Percentiles rank a stretch among this genome's conserved stretches.
Conservation (phyloP, 2,888 invertebrate species). For the Caenorhabditis doughertyi region DNA sequence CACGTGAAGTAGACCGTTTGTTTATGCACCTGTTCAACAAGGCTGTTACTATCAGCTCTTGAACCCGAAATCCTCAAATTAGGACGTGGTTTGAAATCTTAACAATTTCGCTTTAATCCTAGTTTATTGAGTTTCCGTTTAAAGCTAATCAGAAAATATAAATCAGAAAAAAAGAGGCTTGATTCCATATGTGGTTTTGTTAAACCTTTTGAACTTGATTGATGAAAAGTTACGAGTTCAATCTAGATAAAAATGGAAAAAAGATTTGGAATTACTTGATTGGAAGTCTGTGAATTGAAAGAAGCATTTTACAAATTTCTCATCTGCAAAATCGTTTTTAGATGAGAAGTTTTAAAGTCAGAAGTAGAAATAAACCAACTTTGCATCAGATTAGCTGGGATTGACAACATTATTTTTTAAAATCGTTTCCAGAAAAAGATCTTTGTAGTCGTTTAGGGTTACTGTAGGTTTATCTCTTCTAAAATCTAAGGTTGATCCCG, state of each 20-base stretch:
- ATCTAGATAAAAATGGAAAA: not conserved
- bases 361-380: not conserved
- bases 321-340: constrained; percentile 4
- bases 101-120: too few species aligned
- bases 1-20: too few species aligned
- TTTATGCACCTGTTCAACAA: too few species aligned
- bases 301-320: constrained; percentile 5
- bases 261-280: not conserved
- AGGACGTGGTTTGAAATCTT: too few species aligned
- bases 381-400: not conserved
- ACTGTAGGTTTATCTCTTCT: constrained; percentile 5
- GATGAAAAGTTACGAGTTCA: not conserved
- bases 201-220: not conserved
- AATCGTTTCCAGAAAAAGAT: not conserved
- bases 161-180: not conserved
- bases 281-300: constrained; percentile 12
- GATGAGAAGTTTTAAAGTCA: constrained; percentile 11
- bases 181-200: not conserved
- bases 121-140: too few species aligned
- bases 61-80: too few species aligned
- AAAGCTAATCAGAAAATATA: not conserved
- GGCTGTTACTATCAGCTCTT: too few species aligned
- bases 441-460: not conserved
- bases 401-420: not conserved
- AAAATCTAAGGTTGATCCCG: too few species aligned